Evolutionary conservation across 2,888 invertebrate species (phyloP).

Genomic region (Phyllotreta striolata): DNA sequence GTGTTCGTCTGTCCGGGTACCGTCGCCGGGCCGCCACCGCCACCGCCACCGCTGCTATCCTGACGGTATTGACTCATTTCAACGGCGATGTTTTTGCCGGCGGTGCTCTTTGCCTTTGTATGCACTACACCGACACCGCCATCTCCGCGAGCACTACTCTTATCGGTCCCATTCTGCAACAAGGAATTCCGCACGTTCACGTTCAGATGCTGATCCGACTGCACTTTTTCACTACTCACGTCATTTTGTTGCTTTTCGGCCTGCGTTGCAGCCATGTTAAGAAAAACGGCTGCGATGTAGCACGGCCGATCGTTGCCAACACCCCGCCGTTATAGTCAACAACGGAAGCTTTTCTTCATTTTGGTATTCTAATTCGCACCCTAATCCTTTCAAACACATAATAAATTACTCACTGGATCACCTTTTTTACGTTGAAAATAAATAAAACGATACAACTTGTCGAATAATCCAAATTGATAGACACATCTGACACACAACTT

Average conservation of each 20-base stretch:
- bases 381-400: constrained; percentile 63
- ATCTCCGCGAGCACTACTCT: constrained; percentile 71
- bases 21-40: constrained; percentile 60
- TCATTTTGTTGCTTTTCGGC: constrained; percentile 84
- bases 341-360: constrained; percentile 61
- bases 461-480: constrained; percentile 62
- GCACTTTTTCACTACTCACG: constrained; percentile 71
- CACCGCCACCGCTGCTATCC: constrained; percentile 67
- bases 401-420: constrained; percentile 58
- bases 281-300: constrained; percentile 61
- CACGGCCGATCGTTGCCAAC: constrained; percentile 67
- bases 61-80: constrained; percentile 78
- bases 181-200: constrained; percentile 68
- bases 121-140: constrained; percentile 67
- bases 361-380: constrained; percentile 58
- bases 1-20: constrained; percentile 51
- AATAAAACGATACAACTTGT: constrained; percentile 61
- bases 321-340: constrained; percentile 66
- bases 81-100: constrained; percentile 62
- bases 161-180: constrained; percentile 82
- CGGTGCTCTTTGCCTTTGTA: constrained; percentile 72
- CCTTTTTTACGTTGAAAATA: constrained; percentile 57
- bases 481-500: constrained; percentile 77
- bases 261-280: constrained; percentile 87
- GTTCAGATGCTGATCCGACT: constrained; percentile 72